phyloP scores from a whole-genome alignment of 1,140 invertebrate genomes.

The Bombus difficillimus region DNA sequence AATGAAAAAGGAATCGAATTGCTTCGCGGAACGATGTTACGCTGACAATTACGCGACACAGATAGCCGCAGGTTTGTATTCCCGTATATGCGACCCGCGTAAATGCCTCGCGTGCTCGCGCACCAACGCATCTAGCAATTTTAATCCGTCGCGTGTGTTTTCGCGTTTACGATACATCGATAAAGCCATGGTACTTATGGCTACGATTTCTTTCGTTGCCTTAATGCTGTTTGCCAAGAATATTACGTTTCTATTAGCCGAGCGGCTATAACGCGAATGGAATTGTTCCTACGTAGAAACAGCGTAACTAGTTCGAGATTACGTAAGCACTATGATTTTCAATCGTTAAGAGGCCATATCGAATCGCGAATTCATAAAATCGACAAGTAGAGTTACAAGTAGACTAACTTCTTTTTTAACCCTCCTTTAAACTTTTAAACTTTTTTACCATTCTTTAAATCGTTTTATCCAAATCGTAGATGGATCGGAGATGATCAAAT shows the following conservation, averaged over 20 bases:
- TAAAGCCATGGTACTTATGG: neutral
- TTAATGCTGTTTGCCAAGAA: too few relatives aligned
- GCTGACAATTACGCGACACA: conserved; percentile 24
- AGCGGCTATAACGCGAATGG: neutral
- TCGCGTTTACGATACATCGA: conserved; percentile 38
- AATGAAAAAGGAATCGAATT: conserved; percentile 53
- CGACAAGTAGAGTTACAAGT: neutral
- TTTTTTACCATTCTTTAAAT: too few relatives aligned
- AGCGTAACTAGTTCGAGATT: neutral
- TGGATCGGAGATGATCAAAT: neutral
- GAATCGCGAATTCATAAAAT: neutral
- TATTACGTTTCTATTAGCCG: neutral
- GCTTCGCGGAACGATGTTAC: conserved; percentile 24
- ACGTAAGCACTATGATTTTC: neutral
- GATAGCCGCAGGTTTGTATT: conserved; percentile 19
- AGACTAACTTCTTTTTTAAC: neutral
- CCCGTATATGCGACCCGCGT: neutral
- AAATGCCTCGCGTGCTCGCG: neutral
- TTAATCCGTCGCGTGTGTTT: conserved; percentile 34
- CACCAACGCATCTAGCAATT: conserved; percentile 17
- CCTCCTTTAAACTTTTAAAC: too few relatives aligned
- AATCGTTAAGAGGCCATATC: neutral
- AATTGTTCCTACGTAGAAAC: neutral
- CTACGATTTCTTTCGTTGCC: neutral
- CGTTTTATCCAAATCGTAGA: too few relatives aligned